Conservation (phyloP, 2,888 invertebrate genomes). For the Heliconius sara region DNA sequence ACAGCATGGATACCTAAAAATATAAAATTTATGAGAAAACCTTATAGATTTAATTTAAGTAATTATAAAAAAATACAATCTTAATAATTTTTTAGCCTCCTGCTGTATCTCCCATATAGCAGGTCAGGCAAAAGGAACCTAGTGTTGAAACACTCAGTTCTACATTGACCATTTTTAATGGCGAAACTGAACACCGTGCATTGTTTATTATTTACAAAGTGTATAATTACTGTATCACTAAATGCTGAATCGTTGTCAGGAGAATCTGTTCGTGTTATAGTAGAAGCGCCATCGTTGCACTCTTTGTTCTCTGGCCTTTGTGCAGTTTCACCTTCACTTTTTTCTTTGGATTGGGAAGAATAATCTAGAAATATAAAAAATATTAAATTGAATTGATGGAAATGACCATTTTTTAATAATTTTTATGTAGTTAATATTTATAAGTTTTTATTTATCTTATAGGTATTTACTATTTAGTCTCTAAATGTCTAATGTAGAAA, state of each 20-base stretch:
- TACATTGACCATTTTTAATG: too few relatives aligned
- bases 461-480: too few relatives aligned
- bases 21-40: background rate
- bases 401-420: too few relatives aligned
- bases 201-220: background rate
- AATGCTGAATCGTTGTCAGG: conserved; percentile 99
- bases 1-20: conserved; percentile 90
- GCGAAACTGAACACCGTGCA: background rate
- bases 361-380: conserved; percentile 53
- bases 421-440: too few relatives aligned
- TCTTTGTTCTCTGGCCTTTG: conserved; percentile 68
- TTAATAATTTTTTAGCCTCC: background rate
- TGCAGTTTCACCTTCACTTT: conserved; percentile 56
- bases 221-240: conserved; percentile 93
- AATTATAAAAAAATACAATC: background rate
- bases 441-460: too few relatives aligned
- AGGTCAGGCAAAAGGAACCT: too few relatives aligned
- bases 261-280: conserved; percentile 89
- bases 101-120: too few relatives aligned
- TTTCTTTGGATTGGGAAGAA: conserved; percentile 62
- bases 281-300: conserved; percentile 68
- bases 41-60: background rate
- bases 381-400: background rate
- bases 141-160: too few relatives aligned
- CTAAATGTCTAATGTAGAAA: too few relatives aligned